Conservation (phyloP, 2,113 vertebrate species). For the Anseranas semipalmata region DNA sequence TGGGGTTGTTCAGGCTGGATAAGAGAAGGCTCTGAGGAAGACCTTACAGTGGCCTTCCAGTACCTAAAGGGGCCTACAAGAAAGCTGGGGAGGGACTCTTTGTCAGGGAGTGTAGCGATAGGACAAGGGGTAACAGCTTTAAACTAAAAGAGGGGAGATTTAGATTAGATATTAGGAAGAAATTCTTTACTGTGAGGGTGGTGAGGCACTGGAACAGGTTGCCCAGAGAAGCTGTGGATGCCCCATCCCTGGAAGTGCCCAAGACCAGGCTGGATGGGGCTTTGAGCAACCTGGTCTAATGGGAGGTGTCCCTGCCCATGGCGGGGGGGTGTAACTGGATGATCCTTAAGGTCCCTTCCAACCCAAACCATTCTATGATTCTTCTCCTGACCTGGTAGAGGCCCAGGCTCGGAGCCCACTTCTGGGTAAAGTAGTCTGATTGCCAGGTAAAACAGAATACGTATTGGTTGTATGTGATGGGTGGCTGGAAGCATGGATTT, state of each 20-base stretch:
- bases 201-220: background rate
- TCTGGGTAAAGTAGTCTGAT: rapidly evolving
- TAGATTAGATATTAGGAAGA: background rate
- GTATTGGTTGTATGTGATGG: background rate
- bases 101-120: background rate
- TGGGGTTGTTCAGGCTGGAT: no score
- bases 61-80: background rate
- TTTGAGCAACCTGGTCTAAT: background rate
- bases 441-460: background rate
- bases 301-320: background rate
- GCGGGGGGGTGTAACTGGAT: background rate
- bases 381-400: background rate
- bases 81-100: background rate
- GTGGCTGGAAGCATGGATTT: background rate
- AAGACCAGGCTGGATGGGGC: background rate
- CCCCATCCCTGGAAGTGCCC: background rate
- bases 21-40: background rate
- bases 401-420: rapidly evolving
- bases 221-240: background rate
- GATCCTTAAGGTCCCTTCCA: background rate
- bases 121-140: background rate
- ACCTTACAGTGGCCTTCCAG: no score
- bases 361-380: background rate
- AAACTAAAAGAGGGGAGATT: background rate
- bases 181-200: background rate